Evolutionary conservation across 2,113 vertebrate genomes (phyloP), one percentile per base, ranked within the genome.

Genomic region (Solea solea): DNA sequence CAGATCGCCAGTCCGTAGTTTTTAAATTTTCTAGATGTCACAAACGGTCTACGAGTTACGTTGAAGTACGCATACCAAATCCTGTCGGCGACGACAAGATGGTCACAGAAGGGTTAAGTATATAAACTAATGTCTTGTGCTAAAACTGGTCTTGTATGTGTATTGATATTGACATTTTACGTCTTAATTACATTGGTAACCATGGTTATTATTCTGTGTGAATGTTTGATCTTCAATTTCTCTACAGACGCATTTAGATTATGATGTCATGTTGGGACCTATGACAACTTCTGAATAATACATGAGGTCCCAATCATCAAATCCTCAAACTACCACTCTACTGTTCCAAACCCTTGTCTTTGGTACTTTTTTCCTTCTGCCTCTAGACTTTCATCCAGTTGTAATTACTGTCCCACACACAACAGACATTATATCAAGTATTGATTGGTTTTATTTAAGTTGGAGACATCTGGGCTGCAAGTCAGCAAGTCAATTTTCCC

Each of bases 191-290:
- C 10, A 9, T 21, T 27, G 5, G 51, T 53, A 21, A 51, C 49
- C n/a, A 2, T 51, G 15, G 49, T n/a, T 27, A 27, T 27, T 27
- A 6, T 46, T 10, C 25, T 69, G 55, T 44, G 48, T 15, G 56
- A 87, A 90, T 89, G 76, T 85, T 91, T 90, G 44, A 91, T 86
- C 81, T 64, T 21, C 15, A 7, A 83, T 63, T 65, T 72, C 48
- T 39, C 74, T 80, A 73, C 74, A 81, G 76, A 53, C 74, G 76
- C 76, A 9, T 71, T 88, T 80, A 89, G 85, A 89, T 91, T 81
- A 84, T 81, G 82, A 83, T 76, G 83, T 74, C 80, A 79, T 85
- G 88, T 85, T 84, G 83, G 72, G 82, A 89, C 78, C 77, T 1
- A 21, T 21, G 21, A 80, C 80, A 58, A 65, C 69, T 72, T 76